phyloP scores from a whole-genome alignment of 2,888 invertebrate species.

The Netelia fuscicornis region DNA sequence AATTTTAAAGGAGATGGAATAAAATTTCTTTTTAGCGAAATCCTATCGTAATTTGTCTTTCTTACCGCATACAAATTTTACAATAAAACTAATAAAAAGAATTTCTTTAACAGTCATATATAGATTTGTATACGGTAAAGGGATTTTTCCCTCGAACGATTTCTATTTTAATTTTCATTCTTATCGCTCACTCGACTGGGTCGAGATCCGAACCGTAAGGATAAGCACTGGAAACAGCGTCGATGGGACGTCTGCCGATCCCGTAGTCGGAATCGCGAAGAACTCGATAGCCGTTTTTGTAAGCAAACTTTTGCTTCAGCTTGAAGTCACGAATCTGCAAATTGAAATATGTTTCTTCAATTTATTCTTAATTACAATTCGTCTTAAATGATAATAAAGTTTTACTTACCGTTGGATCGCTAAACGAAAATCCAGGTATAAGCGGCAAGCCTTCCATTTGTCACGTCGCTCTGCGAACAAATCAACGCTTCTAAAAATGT shows the following conservation, averaged over 20 bases:
- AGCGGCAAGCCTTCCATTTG: slow-evolving; percentile 88
- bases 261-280: slow-evolving; percentile 87
- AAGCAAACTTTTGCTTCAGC: slow-evolving; percentile 87
- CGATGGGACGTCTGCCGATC: slow-evolving; percentile 75
- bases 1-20: slow-evolving; percentile 36
- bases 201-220: slow-evolving; percentile 68
- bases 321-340: slow-evolving; percentile 77
- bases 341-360: neutral
- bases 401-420: slow-evolving; percentile 86
- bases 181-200: slow-evolving; percentile 56
- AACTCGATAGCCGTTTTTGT: slow-evolving; percentile 89
- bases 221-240: slow-evolving; percentile 74
- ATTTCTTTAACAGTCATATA: neutral
- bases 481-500: neutral
- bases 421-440: slow-evolving; percentile 89
- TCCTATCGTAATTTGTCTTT: neutral
- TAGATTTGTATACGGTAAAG: slow-evolving; percentile 34
- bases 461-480: neutral
- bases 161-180: too few relatives aligned
- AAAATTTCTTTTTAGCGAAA: neutral
- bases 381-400: neutral
- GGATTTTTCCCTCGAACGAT: slow-evolving; percentile 31
- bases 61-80: too few relatives aligned
- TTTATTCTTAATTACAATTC: neutral
- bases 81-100: neutral